Evolutionary conservation across 2,113 vertebrate genomes (phyloP), one percentile per base, ranked within the genome.

Genomic region (Corythornis cristatus): DNA sequence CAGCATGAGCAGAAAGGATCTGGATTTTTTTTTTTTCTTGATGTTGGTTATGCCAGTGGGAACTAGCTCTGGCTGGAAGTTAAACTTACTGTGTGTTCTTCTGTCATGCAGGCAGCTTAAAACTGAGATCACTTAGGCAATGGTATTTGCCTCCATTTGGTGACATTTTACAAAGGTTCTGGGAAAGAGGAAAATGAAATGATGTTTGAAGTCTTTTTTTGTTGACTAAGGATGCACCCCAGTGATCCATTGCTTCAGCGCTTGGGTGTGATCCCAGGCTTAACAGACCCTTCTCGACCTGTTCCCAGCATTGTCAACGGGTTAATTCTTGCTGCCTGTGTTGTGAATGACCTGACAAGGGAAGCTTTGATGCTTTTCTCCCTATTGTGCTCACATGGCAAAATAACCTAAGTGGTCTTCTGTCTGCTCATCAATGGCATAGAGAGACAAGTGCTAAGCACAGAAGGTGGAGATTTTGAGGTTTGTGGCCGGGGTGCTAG

Each of bases 241-340:
- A 1, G 28, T 45, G 35, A 35, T 57, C 23, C 15, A 6, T 43
- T 83, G 67, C 65, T 40, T 60, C 37, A 33, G 42, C 64, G 60
- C 48, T 81, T 35, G 73, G 15, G 21, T 51, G 31, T 35, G 19
- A 11, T 87, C 11, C 33, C 58, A 73, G 28, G 6, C 22, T 70
- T 73, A 56, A 51, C 7, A 77, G 56, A 31, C 7, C 45, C 25
- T 68, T 68, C 46, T 61, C 33, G 70, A 22, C 6, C 19, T 0
- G 0, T 57, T 85, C 1, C 3, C 28, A 26, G 16, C 0, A 1
- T 23, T 56, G 9, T 60, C 12, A 5, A 5, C 18, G 19, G 42
- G 81, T 84, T 93, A 89, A 73, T 86, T 86, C 28, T 90, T 77
- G 21, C 37, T 68, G 12, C 11, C n/a, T 70, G 15, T 2, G 1